Evolutionary conservation across 2,113 vertebrate species (phyloP).

Genomic region (Hyaena hyaena): DNA sequence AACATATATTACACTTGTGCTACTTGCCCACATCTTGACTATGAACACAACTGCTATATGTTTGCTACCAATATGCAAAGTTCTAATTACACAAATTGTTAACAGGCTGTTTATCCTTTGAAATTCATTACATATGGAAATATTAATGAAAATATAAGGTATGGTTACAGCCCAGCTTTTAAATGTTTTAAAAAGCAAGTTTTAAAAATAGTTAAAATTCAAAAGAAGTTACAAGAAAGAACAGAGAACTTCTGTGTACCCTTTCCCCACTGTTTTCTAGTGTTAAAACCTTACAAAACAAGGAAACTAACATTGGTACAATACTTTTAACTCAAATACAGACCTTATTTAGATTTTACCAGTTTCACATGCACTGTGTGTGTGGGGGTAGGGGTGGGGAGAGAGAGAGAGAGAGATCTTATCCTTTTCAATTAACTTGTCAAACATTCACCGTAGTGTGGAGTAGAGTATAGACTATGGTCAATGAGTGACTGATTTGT

Average conservation of each 20-base stretch:
- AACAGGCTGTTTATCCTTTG: neutral
- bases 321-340: neutral
- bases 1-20: neutral
- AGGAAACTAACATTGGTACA: neutral
- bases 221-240: neutral
- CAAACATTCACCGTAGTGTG: neutral
- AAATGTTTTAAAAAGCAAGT: neutral
- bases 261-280: neutral
- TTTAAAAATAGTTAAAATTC: neutral
- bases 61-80: neutral
- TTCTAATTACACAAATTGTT: neutral
- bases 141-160: neutral
- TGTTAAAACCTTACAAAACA: neutral
- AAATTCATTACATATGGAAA: neutral
- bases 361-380: neutral
- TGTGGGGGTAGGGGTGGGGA: too few relatives aligned
- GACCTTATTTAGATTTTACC: neutral
- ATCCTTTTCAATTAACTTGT: neutral
- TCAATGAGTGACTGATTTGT: neutral
- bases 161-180: neutral
- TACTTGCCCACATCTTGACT: neutral
- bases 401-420: neutral
- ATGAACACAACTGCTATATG: neutral
- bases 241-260: neutral
- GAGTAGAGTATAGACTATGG: neutral